phyloP scores from a whole-genome alignment of 2,113 vertebrate genomes.

The Semicossyphus pulcher region DNA sequence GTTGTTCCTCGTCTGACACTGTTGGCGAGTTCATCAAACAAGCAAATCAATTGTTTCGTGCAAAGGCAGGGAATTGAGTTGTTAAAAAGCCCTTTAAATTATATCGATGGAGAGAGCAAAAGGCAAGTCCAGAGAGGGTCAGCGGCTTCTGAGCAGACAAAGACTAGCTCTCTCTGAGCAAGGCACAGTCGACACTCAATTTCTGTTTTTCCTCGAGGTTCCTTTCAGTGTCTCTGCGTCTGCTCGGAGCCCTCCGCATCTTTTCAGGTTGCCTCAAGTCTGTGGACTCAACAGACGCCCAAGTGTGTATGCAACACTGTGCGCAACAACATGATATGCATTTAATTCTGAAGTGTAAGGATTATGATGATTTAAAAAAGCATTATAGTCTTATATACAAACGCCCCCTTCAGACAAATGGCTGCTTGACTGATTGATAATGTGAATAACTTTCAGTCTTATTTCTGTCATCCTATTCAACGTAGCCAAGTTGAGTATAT shows the following conservation, averaged over 20 bases:
- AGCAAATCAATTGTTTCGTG: background rate
- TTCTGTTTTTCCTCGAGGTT: background rate
- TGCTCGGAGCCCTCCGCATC: background rate
- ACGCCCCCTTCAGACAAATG: background rate
- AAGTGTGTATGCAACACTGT: background rate
- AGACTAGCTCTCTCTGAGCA: background rate
- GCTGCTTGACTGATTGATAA: constrained; percentile 1
- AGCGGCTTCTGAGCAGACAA: background rate
- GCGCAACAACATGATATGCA: background rate
- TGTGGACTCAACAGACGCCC: too few relatives aligned
- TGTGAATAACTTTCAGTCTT: background rate
- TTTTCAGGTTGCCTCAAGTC: background rate
- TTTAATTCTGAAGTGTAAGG: background rate
- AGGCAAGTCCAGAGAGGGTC: background rate
- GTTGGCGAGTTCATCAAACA: background rate
- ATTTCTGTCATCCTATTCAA: constrained; percentile 8
- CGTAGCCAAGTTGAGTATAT: background rate
- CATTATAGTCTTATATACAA: background rate
- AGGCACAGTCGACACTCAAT: background rate
- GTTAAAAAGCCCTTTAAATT: constrained; percentile 1
- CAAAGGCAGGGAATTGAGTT: constrained; percentile 3
- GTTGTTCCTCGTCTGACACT: background rate
- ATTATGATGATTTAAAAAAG: background rate
- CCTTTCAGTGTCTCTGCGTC: background rate
- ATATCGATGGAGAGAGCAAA: background rate